These are phyloP conservation scores for Trilocha varians DNA, from an alignment of 2,888 invertebrate genomes.

Conservation along the genomic window DNA sequence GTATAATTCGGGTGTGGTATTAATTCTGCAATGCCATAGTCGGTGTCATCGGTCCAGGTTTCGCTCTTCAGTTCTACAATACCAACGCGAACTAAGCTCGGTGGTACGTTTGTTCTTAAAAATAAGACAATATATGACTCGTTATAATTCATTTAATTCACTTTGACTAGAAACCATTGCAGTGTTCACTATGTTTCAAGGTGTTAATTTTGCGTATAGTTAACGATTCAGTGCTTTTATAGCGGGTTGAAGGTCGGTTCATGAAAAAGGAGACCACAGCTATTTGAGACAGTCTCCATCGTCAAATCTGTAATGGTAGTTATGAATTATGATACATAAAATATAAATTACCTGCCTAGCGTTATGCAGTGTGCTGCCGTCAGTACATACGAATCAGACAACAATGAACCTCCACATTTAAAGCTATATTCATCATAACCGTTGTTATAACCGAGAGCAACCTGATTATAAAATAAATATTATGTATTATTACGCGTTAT, in stretches of 20 bases:
- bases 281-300: too few relatives aligned
- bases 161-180: too few relatives aligned
- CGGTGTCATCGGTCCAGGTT: slow-evolving; percentile 31
- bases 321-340: not conserved
- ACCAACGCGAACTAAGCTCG: slow-evolving; percentile 47
- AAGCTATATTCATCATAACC: slow-evolving; percentile 39
- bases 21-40: slow-evolving; percentile 35
- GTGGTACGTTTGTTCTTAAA: slow-evolving; percentile 42
- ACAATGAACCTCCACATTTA: slow-evolving; percentile 53
- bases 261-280: too few relatives aligned
- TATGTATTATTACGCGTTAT: too few relatives aligned
- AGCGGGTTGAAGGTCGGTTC: too few relatives aligned
- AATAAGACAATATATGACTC: slow-evolving; percentile 3
- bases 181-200: too few relatives aligned
- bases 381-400: slow-evolving; percentile 45
- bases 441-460: slow-evolving; percentile 46
- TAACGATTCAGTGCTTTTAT: too few relatives aligned
- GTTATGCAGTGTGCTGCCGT: slow-evolving; percentile 62
- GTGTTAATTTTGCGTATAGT: too few relatives aligned
- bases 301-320: not conserved
- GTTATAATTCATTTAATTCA: not conserved
- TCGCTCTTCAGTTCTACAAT: slow-evolving; percentile 36
- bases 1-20: slow-evolving; percentile 44
- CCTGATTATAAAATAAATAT: slow-evolving; percentile 29
- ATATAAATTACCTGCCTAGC: slow-evolving; percentile 35